Percentiles rank a stretch among this genome's conserved stretches.
These are phyloP conservation scores for Lepus timidus DNA, from an alignment of 2,113 vertebrate genomes.

Conservation along the genomic window DNA sequence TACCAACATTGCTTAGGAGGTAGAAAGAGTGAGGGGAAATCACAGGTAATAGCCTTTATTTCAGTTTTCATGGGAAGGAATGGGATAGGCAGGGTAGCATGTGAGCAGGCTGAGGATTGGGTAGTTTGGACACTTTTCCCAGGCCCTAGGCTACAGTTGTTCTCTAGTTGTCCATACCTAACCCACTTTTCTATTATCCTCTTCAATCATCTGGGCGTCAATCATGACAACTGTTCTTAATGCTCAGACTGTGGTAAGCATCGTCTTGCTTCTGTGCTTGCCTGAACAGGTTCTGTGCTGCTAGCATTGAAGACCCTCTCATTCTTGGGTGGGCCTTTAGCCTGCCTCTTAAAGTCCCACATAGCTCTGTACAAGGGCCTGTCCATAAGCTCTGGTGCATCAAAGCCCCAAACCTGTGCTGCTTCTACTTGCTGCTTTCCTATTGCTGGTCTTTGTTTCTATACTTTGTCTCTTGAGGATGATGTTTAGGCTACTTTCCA, in stretches of 20 bases:
- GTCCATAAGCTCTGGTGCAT: background rate
- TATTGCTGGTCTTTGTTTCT: background rate
- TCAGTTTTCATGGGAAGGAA: background rate
- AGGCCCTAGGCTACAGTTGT: background rate
- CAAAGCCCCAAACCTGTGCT: background rate
- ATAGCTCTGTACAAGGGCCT: background rate
- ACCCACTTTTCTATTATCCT: background rate
- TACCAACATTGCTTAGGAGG: background rate
- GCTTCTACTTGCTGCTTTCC: background rate
- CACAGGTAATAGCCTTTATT: background rate
- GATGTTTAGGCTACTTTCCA: background rate
- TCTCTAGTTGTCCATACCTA: background rate
- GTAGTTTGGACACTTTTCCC: background rate
- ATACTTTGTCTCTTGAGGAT: background rate
- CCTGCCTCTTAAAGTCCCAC: background rate
- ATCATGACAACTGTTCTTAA: background rate
- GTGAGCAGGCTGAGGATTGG: background rate
- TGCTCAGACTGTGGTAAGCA: background rate
- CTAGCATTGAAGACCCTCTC: background rate
- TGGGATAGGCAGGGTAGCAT: background rate
- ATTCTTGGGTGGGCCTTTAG: accelerated
- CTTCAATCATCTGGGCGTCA: background rate
- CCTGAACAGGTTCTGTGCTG: background rate
- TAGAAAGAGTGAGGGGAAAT: background rate
- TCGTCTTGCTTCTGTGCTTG: background rate